phyloP scores from a whole-genome alignment of 2,113 vertebrate genomes.

The Cyphomyrus discorhynchus region DNA sequence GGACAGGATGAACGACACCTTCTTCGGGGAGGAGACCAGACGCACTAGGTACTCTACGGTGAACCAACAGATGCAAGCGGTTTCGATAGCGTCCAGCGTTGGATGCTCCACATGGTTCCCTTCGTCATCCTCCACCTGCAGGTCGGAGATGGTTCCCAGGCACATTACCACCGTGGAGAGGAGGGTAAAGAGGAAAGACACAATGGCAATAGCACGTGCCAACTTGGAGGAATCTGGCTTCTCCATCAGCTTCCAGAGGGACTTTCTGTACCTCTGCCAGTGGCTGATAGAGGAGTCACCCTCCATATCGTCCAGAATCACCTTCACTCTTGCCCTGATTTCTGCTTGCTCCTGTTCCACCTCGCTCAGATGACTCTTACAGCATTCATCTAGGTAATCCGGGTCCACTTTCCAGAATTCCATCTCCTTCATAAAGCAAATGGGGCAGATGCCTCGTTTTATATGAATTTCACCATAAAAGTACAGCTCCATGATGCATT shows the following conservation, averaged over 20 bases:
- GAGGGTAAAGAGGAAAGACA: slow-evolving; percentile 91
- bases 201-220: slow-evolving; percentile 75
- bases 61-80: slow-evolving; percentile 92
- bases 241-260: slow-evolving; percentile 90
- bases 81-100: slow-evolving; percentile 84
- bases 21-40: slow-evolving; percentile 79
- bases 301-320: slow-evolving; percentile 84
- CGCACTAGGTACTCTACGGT: slow-evolving; percentile 85
- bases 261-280: slow-evolving; percentile 77
- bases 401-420: slow-evolving; percentile 93
- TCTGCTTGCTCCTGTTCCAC: slow-evolving; percentile 87
- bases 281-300: slow-evolving; percentile 63
- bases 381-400: slow-evolving; percentile 86
- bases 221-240: slow-evolving; percentile 87
- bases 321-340: slow-evolving; percentile 83
- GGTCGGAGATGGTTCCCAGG: slow-evolving; percentile 85
- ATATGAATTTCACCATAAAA: slow-evolving; percentile 91
- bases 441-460: slow-evolving; percentile 89
- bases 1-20: slow-evolving; percentile 75
- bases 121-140: slow-evolving; percentile 75
- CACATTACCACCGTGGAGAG: slow-evolving; percentile 91
- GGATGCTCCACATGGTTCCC: slow-evolving; percentile 82
- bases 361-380: slow-evolving; percentile 77
- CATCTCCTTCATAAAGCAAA: slow-evolving; percentile 95
- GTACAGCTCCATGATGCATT: slow-evolving; percentile 85